Evolutionary conservation across 2,888 invertebrate genomes (phyloP), one percentile per base, ranked within the genome.

Genomic region (Drosophila cyrtoloma): DNA sequence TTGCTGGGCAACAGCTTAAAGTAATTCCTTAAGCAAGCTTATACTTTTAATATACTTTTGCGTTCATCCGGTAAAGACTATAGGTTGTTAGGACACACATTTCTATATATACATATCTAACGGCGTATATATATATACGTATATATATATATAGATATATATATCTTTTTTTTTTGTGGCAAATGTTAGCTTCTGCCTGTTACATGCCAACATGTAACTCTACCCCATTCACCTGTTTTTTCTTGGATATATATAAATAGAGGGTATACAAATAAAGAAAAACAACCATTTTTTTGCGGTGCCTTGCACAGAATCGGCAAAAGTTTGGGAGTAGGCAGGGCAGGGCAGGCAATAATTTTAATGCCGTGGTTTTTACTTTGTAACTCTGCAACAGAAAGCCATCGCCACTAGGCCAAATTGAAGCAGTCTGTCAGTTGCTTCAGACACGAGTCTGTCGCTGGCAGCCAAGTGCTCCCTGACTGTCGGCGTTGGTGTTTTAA

Each of bases 371-470:
- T 75, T 75, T 64, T 50, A 57, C 28, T 56, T 68, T 57, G 69
- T 57, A 69, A 69, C 64, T 51, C 30, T 39, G 30, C 3, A 58
- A 16, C 64, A 35, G 69, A 47, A 56, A 51, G 56, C 26, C 55
- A 50, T 32, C 53, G 47, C 37, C 47, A 50, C 32, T 33, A 19
- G 50, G 62, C 22, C 68, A 62, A 55, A 58, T 63, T 68, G 22
- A 57, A 42, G 53, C 75, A 70, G 74, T 47, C 52, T 47, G 81
- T 61, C 82, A 78, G 79, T 82, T 78, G 79, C 69, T 66, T 66
- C 65, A 77, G 73, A 64, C 68, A 75, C 71, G 79, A 81, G 70
- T 69, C 70, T 60, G 60, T 63, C 44, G 67, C 72, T 70, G 70
- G 75, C 70, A 71, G 66, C 71, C 76, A 68, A 65, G 65, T 64